Base-by-base conservation (phyloP, 2,113 vertebrate species). In the Plectropomus leopardus region DNA sequence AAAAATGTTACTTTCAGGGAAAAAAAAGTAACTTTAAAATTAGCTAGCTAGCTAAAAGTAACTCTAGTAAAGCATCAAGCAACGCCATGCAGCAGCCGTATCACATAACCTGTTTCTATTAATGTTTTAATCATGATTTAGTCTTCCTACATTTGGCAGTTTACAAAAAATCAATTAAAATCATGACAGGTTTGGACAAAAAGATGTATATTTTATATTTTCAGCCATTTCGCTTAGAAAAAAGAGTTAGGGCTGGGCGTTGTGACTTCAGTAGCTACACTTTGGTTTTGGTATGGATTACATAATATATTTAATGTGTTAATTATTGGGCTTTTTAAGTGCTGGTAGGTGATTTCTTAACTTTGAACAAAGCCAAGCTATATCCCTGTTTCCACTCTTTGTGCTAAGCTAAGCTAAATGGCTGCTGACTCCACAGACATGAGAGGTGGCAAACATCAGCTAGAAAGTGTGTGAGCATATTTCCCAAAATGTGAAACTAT, bases 401-500 rank as follows among this genome's bases (percentile, higher is more conserved):
- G 19, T 47, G 44, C 15, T 60, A 53, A 59, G 55, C 70, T 83
- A 72, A 69, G 40, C 55, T 73, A 55, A 36, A 67, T 16, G 15
- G 26, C 47, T 23, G 8, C 54, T 28, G 34, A 30, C 17, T 50
- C 3, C 19, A 58, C 24, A 26, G 26, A 63, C 45, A 36, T 17
- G 9, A 24, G 6, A 21, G 28, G 28, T 13, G 1, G 3, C 9
- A 48, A 40, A 15, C 42, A 8, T 54, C 36, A 19, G 30, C 51
- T 13, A 66, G 48, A 51, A 66, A 48, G 19, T 23, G 9, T 69
- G 26, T 21, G 40, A 9, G 2, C 1, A 8, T 54, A 42, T 7
- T 65, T 44, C 44, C 53, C 19, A 19, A 75, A 57, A 63, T 67
- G 72, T 83, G 47, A 60, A 76, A 70, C 45, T 44, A 1, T 48